These are phyloP conservation scores for Pachyseris speciosa DNA, from an alignment of 64 coral and sea anemone genomes.

Conservation along the genomic window DNA sequence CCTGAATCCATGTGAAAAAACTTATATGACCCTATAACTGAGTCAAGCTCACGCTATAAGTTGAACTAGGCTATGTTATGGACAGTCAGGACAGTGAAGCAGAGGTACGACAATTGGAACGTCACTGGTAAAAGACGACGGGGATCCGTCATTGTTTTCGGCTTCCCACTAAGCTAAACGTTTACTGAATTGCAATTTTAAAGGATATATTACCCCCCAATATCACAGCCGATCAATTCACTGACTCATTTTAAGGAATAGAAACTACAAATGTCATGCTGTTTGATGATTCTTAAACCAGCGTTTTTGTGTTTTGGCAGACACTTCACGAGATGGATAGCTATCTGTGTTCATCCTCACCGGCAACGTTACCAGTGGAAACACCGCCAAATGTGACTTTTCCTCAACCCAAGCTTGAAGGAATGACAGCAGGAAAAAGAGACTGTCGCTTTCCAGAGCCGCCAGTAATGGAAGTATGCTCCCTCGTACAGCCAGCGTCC, in stretches of 20 bases:
- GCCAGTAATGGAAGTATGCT: not conserved
- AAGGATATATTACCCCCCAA: not conserved
- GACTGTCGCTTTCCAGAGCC: constrained; percentile 44
- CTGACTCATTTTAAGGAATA: not conserved
- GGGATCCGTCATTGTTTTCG: not conserved
- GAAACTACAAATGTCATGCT: not conserved
- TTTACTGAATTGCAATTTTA: not conserved
- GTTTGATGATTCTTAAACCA: not conserved
- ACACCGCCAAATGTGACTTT: not conserved
- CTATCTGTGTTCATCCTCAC: constrained; percentile 24
- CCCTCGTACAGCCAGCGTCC: not conserved
- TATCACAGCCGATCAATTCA: not conserved
- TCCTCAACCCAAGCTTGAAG: constrained; percentile 16
- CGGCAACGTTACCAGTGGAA: not conserved
- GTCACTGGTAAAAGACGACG: not conserved
- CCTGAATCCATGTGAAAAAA: not conserved
- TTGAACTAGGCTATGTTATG: too few species aligned
- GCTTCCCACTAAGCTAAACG: not conserved
- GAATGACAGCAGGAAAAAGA: not conserved
- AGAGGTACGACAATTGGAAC: not conserved
- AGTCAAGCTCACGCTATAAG: not conserved
- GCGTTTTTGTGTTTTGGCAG: not conserved
- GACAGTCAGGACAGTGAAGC: not conserved
- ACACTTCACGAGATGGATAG: constrained; percentile 48
- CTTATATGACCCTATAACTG: not conserved